Evolutionary conservation across 2,888 invertebrate species (phyloP), one percentile per base, ranked within the genome.

Genomic region (Agrenia bidenticulata): DNA sequence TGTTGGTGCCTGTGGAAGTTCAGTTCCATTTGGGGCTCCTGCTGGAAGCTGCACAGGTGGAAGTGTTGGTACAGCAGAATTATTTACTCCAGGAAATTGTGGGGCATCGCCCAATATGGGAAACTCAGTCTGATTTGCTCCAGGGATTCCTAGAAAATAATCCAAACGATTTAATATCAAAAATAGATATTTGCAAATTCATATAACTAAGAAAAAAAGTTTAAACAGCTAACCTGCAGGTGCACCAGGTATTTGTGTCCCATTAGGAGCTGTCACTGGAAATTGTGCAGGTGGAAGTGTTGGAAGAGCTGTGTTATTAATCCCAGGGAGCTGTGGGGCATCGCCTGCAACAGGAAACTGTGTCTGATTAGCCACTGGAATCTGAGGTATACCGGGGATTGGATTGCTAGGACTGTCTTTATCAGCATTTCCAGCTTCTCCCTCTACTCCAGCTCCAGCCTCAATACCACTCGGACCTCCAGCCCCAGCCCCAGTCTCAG

Each of bases 331-430:
- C 9, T 4, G 5, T 19, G 45, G 45, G 19, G 45, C 45, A 19
- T 45, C 45, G 5, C 45, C 45, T 45, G 17, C 45, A 17, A 19
- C 17, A 9, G 51, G 21, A 15, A 24, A 24, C 19, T 23, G 51
- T 11, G 51, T 51, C 19, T 51, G 51, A 50, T 63, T 63, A 37
- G 39, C 49, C 32, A 56, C 63, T 1, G 63, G 63, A 1, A 57
- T 15, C 27, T 26, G 41, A 23, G 56, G 65, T 23, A 50, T 2
- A 26, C 41, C 61, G 11, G 65, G 61, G 13, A 50, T 55, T n/a
- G 65, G 60, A 23, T 41, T 24, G 17, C 41, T 42, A 27, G 58
- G 50, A 7, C 53, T 32, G 32, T 32, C 32, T 11, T 32, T 53
- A 26, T 64, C 59, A 2, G 59, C 41, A 37, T 19, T 11, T 24